These are phyloP conservation scores for Umimayanthus chanpuru DNA, from an alignment of 92 coral and sea anemone species.

Conservation along the genomic window DNA sequence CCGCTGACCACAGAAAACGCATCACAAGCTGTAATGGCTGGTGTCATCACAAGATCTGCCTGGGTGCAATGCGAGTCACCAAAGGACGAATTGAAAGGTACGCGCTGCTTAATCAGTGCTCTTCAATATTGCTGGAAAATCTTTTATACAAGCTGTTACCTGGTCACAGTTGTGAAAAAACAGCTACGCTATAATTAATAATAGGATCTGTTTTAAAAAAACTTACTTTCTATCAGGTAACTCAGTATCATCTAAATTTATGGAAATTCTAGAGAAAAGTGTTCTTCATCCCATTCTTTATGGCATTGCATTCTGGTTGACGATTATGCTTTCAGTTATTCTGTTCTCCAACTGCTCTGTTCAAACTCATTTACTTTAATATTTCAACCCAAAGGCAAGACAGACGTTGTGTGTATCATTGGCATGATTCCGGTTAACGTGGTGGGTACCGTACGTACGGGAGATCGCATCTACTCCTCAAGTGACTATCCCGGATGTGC, in stretches of 20 bases:
- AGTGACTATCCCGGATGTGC: conserved; percentile 80
- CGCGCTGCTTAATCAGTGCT: neutral
- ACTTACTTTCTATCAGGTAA: no score
- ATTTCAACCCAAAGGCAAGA: conserved; percentile 45
- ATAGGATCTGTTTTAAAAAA: no score
- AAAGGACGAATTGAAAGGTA: conserved; percentile 60
- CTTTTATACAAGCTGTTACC: neutral
- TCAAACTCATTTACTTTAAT: neutral
- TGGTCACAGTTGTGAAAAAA: no score
- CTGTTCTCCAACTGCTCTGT: neutral
- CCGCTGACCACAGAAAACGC: conserved; percentile 76
- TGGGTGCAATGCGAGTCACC: conserved; percentile 84
- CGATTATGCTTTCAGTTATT: neutral
- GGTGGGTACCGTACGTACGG: conserved; percentile 79
- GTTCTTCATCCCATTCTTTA: neutral
- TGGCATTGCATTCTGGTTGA: neutral
- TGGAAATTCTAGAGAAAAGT: neutral
- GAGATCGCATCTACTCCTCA: conserved; percentile 94
- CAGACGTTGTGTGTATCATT: conserved; percentile 96
- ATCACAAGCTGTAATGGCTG: conserved; percentile 87
- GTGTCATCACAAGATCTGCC: conserved; percentile 92
- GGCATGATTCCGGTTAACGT: conserved; percentile 93
- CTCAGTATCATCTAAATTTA: no score
- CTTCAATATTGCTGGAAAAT: neutral
- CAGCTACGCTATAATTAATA: no score